Evolutionary conservation across 1,140 invertebrate species (phyloP), one percentile per base, ranked within the genome.

Genomic region (Holcopasites calliopsidis): DNA sequence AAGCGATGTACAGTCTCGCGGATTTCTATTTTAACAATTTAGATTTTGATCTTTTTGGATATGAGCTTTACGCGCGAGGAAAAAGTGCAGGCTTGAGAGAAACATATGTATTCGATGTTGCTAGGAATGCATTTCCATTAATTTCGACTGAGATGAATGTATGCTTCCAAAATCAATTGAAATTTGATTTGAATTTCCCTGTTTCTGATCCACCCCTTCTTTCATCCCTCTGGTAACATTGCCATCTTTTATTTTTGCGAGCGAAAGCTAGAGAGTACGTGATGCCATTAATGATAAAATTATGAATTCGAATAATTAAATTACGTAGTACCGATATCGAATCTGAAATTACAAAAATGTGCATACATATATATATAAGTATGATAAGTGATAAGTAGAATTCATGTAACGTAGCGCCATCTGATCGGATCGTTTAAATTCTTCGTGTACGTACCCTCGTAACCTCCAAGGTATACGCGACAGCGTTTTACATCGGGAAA

Each of bases 271-370:
- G 61, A 77, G 55, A 64, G 69, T 78, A 74, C 65, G 54, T 80
- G 60, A 66, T 73, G 74, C 47, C 70, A 78, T 74, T 74, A 66
- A 79, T 60, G 49, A 83, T 77, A 66, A 83, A 83, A 80, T 69
- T 80, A 77, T 80, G 81, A 74, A 83, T 80, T 83, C 80, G 75
- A 69, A 80, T 83, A 83, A 83, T 83, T 80, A 83, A 83, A 80
- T 58, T 77, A n/a, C n/a, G n/a, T n/a, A n/a, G n/a, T n/a, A 79
- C n/a, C 68, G 60, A 82, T 70, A 77, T 57, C 58, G 47, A 77
- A 73, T 68, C 76, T 60, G 40, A 3, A 44, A 61, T 60, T 50
- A n/a, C 28, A 35, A 60, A 52, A 2, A 57, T 71, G n/a, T 44
- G 35, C 26, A 33, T 76, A 54, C 7, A 35, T 61, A 31, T 42